These are phyloP conservation scores for Tringa solitaria DNA, from an alignment of 2,113 vertebrate species.

Conservation along the genomic window DNA sequence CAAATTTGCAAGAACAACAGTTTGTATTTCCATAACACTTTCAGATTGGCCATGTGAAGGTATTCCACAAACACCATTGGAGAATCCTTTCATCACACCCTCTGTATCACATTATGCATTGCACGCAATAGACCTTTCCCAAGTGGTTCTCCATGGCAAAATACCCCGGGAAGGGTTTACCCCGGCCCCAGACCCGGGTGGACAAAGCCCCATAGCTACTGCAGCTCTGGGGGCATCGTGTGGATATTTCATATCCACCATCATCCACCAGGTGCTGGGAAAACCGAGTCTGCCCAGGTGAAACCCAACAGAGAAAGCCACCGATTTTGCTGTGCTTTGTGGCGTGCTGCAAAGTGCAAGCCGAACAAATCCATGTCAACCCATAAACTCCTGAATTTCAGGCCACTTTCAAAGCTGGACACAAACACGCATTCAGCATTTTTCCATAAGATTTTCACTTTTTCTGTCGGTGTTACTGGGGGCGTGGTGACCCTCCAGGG, in stretches of 20 bases:
- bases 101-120: fast-evolving
- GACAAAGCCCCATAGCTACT: background rate
- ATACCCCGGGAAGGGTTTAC: fast-evolving
- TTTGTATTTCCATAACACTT: background rate
- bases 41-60: background rate
- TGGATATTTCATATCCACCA: too few species aligned
- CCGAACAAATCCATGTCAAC: background rate
- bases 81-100: background rate
- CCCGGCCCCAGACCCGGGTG: background rate
- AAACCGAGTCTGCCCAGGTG: fast-evolving
- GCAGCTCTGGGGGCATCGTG: too few species aligned
- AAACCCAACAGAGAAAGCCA: background rate
- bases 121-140: background rate
- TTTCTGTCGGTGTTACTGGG: background rate
- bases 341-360: background rate
- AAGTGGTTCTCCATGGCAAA: background rate
- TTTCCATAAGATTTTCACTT: background rate
- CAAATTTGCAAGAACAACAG: background rate
- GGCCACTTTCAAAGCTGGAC: background rate
- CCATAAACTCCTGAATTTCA: background rate
- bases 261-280: too few species aligned
- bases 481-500: background rate
- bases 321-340: background rate
- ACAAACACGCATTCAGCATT: background rate
- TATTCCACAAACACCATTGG: background rate